phyloP scores from a whole-genome alignment of 2,797 vertebrate species.

The Danio jaintianensis region DNA sequence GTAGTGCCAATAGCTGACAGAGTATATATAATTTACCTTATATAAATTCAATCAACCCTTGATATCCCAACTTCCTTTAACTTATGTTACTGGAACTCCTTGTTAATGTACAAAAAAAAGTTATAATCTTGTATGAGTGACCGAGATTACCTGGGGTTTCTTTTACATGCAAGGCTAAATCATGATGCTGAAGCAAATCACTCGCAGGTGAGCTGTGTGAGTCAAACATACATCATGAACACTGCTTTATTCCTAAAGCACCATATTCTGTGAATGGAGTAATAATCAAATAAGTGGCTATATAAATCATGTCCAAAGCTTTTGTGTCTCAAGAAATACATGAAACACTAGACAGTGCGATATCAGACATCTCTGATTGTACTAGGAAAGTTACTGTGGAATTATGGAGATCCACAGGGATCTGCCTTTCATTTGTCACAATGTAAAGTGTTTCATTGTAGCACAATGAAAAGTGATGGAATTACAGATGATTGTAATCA shows the following conservation, averaged over 20 bases:
- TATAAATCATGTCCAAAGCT: slow-evolving; percentile 31
- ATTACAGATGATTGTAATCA: not conserved
- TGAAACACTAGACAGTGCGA: slow-evolving; percentile 13
- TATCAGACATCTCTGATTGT: not conserved
- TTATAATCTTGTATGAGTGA: slow-evolving; percentile 10
- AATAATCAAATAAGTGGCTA: slow-evolving; percentile 4
- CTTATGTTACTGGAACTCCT: not conserved
- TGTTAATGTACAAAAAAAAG: not conserved
- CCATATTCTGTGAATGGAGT: not conserved
- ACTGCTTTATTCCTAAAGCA: slow-evolving; percentile 14
- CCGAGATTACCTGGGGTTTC: slow-evolving; percentile 26
- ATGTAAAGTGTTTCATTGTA: not conserved
- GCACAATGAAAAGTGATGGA: slow-evolving; percentile 23
- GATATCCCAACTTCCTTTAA: not conserved
- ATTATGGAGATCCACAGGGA: not conserved
- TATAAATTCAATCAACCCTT: no score
- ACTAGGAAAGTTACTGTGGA: not conserved
- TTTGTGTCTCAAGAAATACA: slow-evolving; percentile 16
- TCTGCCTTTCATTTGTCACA: slow-evolving; percentile 9
- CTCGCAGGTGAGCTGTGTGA: slow-evolving; percentile 39
- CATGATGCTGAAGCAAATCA: slow-evolving; percentile 28
- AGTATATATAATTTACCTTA: no score
- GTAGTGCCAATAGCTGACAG: no score
- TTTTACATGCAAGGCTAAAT: slow-evolving; percentile 12
- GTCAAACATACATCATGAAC: slow-evolving; percentile 27